Evolutionary conservation across 1,140 invertebrate species (phyloP), one percentile per base, ranked within the genome.

Genomic region (Cydia pomonella): DNA sequence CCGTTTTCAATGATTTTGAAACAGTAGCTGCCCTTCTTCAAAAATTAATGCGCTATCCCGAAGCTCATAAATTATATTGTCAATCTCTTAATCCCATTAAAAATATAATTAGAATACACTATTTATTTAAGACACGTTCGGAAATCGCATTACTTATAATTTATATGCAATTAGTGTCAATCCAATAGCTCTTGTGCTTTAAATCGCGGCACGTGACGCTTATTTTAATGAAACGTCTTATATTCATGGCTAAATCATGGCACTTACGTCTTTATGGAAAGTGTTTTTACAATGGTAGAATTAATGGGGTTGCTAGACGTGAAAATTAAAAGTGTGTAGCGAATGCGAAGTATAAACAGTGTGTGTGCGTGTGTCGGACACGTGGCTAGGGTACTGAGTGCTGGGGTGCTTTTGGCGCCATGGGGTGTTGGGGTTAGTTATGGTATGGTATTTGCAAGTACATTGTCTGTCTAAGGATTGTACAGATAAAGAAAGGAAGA

Each of bases 91-190:
- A 23, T 59, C 53, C 21, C 21, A 59, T 59, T 59, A 59, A 59
- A 59, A 59, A 59, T 59, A 23, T 59, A 59, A 59, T 59, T 21
- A 23, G 5, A 23, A 59, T 41, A 18, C 64, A 69, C n/a, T 41
- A 33, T 69, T 41, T 69, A 33, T 25, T 63, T 18, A 69, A 69
- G 16, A 16, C 27, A 16, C 23, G n/a, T 38, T 33, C 23, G n/a
- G 29, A 69, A 69, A 33, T 33, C 71, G 13, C 71, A 72, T 72
- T 72, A 72, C 18, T 41, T 25, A 79, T 79, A 75, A 82, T 82
- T 82, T 82, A 82, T 82, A 75, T 73, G 76, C 78, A 77, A 76
- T 82, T 78, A 82, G 73, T 78, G 63, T 75, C 78, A 76, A 50
- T 79, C 74, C 50, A 73, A 64, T 78, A 25, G 66, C 18, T 69